These are phyloP conservation scores for Protosalanx chinensis DNA, from an alignment of 2,797 vertebrate species.

Conservation along the genomic window DNA sequence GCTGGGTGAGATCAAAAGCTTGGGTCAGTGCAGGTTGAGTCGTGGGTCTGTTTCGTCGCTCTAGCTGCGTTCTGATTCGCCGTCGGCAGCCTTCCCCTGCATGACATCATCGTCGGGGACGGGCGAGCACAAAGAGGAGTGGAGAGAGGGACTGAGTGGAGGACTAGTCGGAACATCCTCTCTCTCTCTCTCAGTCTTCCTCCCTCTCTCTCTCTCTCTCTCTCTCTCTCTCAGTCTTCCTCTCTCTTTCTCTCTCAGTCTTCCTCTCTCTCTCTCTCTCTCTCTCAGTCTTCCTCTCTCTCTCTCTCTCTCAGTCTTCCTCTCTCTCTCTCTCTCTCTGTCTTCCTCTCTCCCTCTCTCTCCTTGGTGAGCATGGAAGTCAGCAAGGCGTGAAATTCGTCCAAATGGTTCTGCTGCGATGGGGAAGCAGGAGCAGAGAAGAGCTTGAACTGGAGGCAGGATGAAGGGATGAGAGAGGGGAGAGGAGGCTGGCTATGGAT, in stretches of 20 bases:
- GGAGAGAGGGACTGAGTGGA: background rate
- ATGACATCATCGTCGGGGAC: background rate
- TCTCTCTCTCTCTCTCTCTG: slow-evolving; percentile 13
- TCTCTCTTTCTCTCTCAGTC: background rate
- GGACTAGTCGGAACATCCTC: background rate
- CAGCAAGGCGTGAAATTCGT: slow-evolving; percentile 4
- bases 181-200: background rate
- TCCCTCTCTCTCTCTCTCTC: background rate
- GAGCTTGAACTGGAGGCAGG: background rate
- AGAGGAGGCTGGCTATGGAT: background rate
- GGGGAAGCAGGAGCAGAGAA: background rate
- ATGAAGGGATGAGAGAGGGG: background rate
- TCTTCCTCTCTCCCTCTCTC: background rate
- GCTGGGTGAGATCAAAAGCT: slow-evolving; percentile 31
- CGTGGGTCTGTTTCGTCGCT: background rate
- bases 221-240: slow-evolving; percentile 7
- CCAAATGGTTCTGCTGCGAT: background rate
- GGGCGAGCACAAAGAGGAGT: background rate
- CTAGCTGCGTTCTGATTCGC: slow-evolving; percentile 21
- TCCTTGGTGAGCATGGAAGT: slow-evolving; percentile 1
- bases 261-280: too few relatives aligned
- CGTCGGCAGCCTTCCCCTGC: slow-evolving; percentile 13
- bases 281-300: background rate
- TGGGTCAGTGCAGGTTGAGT: slow-evolving; percentile 33
- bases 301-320: background rate